phyloP scores from a whole-genome alignment of 23 tunicate genomes.

The Clavelina lepadiformis region DNA sequence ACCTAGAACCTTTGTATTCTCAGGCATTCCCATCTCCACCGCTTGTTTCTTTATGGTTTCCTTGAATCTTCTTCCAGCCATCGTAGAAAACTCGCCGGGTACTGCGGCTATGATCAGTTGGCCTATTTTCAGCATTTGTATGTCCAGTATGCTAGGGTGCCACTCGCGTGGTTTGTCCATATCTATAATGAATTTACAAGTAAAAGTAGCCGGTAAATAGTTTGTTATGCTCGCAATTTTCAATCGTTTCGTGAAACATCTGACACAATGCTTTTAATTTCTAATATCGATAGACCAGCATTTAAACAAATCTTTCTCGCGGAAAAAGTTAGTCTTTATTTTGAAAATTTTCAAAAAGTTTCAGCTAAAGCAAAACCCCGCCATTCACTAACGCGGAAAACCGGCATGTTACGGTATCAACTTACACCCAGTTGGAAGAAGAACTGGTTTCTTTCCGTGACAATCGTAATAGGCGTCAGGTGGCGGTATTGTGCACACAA shows the following conservation, averaged over 20 bases:
- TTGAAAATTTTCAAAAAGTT: no score
- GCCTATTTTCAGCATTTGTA: slow-evolving; percentile 61
- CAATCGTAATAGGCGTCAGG: slow-evolving; percentile 40
- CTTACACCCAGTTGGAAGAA: slow-evolving; percentile 85
- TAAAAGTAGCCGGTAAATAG: no score
- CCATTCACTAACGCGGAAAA: no score
- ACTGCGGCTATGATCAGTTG: slow-evolving; percentile 77
- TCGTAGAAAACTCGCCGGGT: slow-evolving; percentile 92
- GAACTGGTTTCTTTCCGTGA: slow-evolving; percentile 75
- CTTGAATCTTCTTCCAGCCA: slow-evolving; percentile 87
- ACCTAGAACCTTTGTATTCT: slow-evolving; percentile 37
- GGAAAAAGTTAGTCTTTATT: no score
- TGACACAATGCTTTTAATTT: no score
- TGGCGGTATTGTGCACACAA: slow-evolving; percentile 43
- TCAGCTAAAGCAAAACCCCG: no score
- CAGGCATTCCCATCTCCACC: slow-evolving; percentile 40
- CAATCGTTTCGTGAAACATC: no score
- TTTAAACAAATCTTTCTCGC: no score
- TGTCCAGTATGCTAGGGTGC: slow-evolving; percentile 75
- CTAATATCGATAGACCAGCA: no score
- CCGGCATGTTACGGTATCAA: no score
- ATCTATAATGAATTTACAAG: no score
- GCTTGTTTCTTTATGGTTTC: slow-evolving; percentile 32
- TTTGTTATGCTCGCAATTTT: no score
- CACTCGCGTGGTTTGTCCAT: slow-evolving; percentile 77